Evolutionary conservation across 2,113 vertebrate species (phyloP).

Genomic region (Catagonus wagneri): DNA sequence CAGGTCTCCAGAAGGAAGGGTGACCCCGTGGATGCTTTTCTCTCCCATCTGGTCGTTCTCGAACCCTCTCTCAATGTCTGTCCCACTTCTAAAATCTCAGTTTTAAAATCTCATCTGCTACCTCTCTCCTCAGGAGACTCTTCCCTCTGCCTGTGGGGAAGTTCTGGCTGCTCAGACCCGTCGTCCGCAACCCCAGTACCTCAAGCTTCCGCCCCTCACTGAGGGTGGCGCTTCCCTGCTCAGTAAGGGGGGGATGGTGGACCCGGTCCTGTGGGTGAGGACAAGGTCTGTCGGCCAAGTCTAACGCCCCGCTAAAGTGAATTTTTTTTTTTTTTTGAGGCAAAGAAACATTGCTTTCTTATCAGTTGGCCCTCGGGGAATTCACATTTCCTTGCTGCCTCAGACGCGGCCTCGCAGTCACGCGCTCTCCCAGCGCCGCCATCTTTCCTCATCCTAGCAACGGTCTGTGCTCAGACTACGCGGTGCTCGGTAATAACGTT

Average conservation of each 20-base stretch:
- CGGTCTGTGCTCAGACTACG: neutral
- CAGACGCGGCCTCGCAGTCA: accelerated
- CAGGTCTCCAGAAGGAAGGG: neutral
- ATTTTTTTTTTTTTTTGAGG: neutral
- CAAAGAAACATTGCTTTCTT: neutral
- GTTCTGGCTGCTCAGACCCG: neutral
- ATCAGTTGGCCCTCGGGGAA: neutral
- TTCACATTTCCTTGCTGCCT: neutral
- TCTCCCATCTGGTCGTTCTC: neutral
- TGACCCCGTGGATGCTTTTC: neutral
- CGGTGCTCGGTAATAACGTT: neutral
- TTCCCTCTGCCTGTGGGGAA: neutral
- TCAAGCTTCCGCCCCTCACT: neutral
- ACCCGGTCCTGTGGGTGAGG: neutral
- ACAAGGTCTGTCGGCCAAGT: neutral
- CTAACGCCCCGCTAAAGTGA: neutral
- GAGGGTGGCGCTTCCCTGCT: neutral
- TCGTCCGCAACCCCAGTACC: neutral
- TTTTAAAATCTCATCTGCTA: neutral
- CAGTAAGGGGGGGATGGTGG: neutral
- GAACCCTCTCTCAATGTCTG: neutral
- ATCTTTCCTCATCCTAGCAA: neutral
- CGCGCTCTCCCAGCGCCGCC: neutral
- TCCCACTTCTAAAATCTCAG: neutral
- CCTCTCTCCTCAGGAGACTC: neutral